Evolutionary conservation across 1,140 invertebrate species (phyloP), one percentile per base, ranked within the genome.

Genomic region (Chrysoperla carnea): DNA sequence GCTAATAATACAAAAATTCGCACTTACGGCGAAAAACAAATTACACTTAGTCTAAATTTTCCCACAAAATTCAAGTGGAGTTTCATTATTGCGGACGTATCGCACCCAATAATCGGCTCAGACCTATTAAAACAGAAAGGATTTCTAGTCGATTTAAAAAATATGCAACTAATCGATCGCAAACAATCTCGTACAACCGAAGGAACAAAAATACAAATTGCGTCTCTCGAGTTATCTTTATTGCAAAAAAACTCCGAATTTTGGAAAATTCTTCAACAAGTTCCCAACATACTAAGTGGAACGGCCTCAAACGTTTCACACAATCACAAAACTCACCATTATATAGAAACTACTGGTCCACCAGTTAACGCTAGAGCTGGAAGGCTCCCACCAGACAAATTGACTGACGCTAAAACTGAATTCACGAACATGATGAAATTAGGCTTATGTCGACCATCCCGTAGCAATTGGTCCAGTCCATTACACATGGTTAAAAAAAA

Each of bases 401-500:
- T 58, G 1, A 29, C 48, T 40, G 40, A 40, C 7, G 53, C 53
- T 3, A 47, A 51, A 13, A 15, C 37, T 7, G 54, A 60, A 44
- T 58, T 61, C 47, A 13, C 52, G 6, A 41, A 42, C 6, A 51
- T 56, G 41, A 36, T 61, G 37, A 8, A 45, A 40, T 17, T 37
- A 28, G 49, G 50, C 45, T 46, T 50, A 36, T n/a, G 43, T 9
- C 42, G 50, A 46, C 50, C 50, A 1, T 57, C 54, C 11, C 48
- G 44, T 9, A 49, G 47, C 33, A 39, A 43, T 1, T 72, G 65
- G 66, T 51, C 62, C 1, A 54, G 54, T 7, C 60, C 65, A 4
- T 41, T 68, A 9, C 59, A 66, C 39, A 44, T 69, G 33, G 60
- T 63, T 1, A 49, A 50, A 1, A 69, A 71, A 47, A 43, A 48